A percentile compares a stretch with the other conserved stretches of the same genome.
phyloP scores from a whole-genome alignment of 2,113 vertebrate genomes.

The Albula glossodonta region DNA sequence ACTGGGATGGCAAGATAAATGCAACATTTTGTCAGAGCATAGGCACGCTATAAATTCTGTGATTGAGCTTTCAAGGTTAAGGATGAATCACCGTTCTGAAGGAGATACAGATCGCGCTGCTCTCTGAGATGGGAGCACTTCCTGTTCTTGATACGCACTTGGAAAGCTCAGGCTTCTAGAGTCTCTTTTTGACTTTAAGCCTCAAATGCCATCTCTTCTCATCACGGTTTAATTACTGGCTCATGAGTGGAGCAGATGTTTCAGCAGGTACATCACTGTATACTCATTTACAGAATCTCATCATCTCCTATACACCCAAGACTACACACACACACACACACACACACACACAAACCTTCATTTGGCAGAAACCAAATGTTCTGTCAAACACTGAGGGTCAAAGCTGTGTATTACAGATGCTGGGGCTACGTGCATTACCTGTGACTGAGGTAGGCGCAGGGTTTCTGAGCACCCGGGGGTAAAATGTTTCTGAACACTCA shows the following conservation, averaged over 20 bases:
- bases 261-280: neutral
- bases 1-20: neutral
- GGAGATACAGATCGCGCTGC: neutral
- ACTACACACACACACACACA: conserved; percentile 28
- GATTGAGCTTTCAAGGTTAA: conserved; percentile 28
- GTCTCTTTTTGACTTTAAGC: neutral
- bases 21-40: conserved; percentile 16
- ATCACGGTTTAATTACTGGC: neutral
- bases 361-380: neutral
- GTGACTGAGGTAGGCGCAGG: neutral
- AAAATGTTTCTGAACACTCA: neutral
- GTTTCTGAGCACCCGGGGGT: neutral
- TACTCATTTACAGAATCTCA: neutral
- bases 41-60: conserved; percentile 8
- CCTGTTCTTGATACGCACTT: conserved; percentile 5
- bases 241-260: no score
- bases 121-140: conserved; percentile 8
- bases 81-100: conserved; percentile 24
- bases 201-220: neutral
- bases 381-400: neutral
- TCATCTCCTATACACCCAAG: neutral
- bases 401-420: neutral
- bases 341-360: conserved; percentile 32
- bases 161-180: neutral
- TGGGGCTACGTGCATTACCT: neutral